Percentiles rank a stretch among this genome's conserved stretches.
Conservation (phyloP, 2,797 vertebrate genomes). For the Tarsius wallacei region DNA sequence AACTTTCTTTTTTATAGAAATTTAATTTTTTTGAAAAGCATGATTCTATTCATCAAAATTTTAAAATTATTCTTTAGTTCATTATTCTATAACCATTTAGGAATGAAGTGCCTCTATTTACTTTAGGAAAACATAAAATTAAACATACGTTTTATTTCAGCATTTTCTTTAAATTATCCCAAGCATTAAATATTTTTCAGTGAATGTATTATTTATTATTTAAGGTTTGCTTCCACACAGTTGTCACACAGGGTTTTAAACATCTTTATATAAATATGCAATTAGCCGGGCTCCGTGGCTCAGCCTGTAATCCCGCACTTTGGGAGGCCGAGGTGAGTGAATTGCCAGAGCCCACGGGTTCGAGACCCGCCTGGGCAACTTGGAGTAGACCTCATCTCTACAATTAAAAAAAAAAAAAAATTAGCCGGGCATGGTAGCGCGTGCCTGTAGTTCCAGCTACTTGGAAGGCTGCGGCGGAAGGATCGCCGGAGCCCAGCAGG, state of each 20-base stretch:
- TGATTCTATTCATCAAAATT: background rate
- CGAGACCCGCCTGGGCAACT: too few species aligned
- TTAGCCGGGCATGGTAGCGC: too few species aligned
- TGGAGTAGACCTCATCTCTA: too few species aligned
- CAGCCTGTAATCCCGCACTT: too few species aligned
- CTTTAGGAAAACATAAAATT: background rate
- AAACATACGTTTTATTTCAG: background rate
- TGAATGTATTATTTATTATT: background rate
- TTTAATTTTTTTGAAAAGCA: background rate
- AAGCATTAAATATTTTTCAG: too few species aligned
- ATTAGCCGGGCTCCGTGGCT: too few species aligned
- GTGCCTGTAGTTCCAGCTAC: too few species aligned
- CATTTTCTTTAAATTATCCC: background rate
- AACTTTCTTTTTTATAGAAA: background rate
- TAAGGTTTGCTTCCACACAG: background rate
- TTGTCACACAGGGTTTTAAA: background rate
- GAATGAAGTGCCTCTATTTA: background rate
- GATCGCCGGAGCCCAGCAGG: too few species aligned
- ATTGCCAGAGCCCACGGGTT: too few species aligned
- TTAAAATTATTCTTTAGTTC: background rate
- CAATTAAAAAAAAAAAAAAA: too few species aligned
- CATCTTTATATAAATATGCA: background rate
- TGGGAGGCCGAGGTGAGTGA: too few species aligned
- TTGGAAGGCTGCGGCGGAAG: too few species aligned
- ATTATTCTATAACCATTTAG: background rate